Percentiles rank a stretch among this genome's conserved stretches.
Evolutionary conservation across 2,113 vertebrate genomes (phyloP).

Genomic region (Ammodytes marinus): DNA sequence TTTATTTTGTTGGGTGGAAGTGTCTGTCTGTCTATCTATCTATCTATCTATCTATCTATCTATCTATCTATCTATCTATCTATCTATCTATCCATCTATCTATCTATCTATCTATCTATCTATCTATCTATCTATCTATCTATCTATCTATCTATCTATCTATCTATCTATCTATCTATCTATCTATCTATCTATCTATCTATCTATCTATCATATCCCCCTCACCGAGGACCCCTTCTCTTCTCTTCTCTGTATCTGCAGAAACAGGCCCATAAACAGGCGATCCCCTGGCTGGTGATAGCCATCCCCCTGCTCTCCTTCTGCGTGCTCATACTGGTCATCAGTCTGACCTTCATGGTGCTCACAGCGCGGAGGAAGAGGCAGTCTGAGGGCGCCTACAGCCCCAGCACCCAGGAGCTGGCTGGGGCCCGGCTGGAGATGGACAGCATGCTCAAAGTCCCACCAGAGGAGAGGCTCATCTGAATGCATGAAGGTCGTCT

Average conservation of each 20-base stretch:
- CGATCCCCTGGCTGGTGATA: slow-evolving; percentile 89
- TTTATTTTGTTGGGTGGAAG: too few relatives aligned
- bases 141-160: too few relatives aligned
- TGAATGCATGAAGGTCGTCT: slow-evolving; percentile 64
- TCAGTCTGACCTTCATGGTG: slow-evolving; percentile 89
- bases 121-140: too few relatives aligned
- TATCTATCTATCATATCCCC: too few relatives aligned
- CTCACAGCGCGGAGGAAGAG: slow-evolving; percentile 93
- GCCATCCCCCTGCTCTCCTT: slow-evolving; percentile 90
- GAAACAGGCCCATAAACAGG: slow-evolving; percentile 84
- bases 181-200: too few relatives aligned
- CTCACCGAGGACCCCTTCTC: not conserved
- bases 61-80: too few relatives aligned
- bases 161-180: too few relatives aligned
- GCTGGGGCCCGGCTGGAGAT: slow-evolving; percentile 96
- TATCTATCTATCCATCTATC: too few relatives aligned
- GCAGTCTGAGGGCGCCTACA: slow-evolving; percentile 95
- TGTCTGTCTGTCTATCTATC: too few relatives aligned
- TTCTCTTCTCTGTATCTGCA: slow-evolving; percentile 69
- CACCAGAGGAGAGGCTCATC: slow-evolving; percentile 93
- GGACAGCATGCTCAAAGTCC: slow-evolving; percentile 97
- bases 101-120: too few relatives aligned
- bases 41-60: too few relatives aligned
- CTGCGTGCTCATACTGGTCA: slow-evolving; percentile 87
- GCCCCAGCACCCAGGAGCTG: slow-evolving; percentile 94